Conservation (phyloP, 2,888 invertebrate species). For the Trissoscelio sp. region DNA sequence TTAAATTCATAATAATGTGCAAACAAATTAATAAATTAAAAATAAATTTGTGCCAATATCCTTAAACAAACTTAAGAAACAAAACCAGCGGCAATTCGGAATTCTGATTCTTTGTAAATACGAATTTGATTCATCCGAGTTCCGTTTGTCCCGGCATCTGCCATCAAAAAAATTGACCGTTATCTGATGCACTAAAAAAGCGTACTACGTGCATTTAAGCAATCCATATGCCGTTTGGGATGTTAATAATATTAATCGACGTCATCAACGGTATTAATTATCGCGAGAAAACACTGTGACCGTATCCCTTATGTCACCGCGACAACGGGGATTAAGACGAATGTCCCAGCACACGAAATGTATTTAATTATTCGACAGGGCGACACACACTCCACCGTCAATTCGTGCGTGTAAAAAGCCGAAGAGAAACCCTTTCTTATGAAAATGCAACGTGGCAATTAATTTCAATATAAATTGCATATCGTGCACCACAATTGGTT, state of each 20-base stretch:
- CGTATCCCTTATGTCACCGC: slow-evolving; percentile 63
- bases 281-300: slow-evolving; percentile 65
- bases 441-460: slow-evolving; percentile 40
- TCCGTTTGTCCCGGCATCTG: slow-evolving; percentile 46
- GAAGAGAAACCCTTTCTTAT: slow-evolving; percentile 37
- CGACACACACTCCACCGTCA: slow-evolving; percentile 7
- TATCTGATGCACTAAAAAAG: slow-evolving; percentile 55
- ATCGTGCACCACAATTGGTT: slow-evolving; percentile 12
- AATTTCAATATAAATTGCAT: slow-evolving; percentile 49
- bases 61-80: too few species aligned
- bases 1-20: too few species aligned
- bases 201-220: slow-evolving; percentile 36
- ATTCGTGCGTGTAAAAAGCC: slow-evolving; percentile 49
- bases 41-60: too few species aligned
- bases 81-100: background rate
- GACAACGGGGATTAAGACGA: slow-evolving; percentile 63
- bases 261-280: slow-evolving; percentile 69
- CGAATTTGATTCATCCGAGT: slow-evolving; percentile 42
- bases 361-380: slow-evolving; percentile 63
- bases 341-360: slow-evolving; percentile 55
- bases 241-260: slow-evolving; percentile 69
- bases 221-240: slow-evolving; percentile 64
- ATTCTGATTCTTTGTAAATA: background rate
- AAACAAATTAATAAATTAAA: too few species aligned
- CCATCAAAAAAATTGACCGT: slow-evolving; percentile 56